Percentiles rank a stretch among this genome's conserved stretches.
These are phyloP conservation scores for Drosophila mulleri DNA, from an alignment of 2,888 invertebrate genomes.

Conservation along the genomic window DNA sequence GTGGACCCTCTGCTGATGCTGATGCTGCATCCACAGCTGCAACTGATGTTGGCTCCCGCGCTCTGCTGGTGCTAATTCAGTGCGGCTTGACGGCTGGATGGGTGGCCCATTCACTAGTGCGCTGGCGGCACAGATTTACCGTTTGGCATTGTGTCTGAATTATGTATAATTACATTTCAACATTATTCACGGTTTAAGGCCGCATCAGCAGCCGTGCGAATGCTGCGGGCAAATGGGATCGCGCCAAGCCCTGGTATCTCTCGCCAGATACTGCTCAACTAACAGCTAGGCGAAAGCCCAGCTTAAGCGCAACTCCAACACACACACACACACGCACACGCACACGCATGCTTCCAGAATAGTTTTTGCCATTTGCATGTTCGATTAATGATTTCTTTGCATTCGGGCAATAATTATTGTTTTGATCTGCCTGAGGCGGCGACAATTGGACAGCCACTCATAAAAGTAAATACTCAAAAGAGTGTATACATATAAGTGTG, in stretches of 20 bases:
- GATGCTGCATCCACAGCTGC: background rate
- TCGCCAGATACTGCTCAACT: too few relatives aligned
- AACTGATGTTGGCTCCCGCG: background rate
- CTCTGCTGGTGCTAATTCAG: slow-evolving; percentile 35
- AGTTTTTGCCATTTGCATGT: background rate
- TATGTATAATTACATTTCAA: slow-evolving; percentile 77
- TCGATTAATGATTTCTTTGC: slow-evolving; percentile 9
- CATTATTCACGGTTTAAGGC: slow-evolving; percentile 64
- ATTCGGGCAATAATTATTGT: slow-evolving; percentile 12
- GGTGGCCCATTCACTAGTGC: slow-evolving; percentile 58
- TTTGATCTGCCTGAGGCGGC: slow-evolving; percentile 19
- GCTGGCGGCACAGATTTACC: slow-evolving; percentile 50
- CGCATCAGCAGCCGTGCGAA: slow-evolving; percentile 33
- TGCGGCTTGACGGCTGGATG: slow-evolving; percentile 44
- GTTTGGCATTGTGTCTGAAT: slow-evolving; percentile 68
- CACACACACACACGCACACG: background rate
- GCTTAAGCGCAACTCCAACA: background rate
- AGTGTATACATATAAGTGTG: too few relatives aligned
- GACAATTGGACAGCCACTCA: slow-evolving; percentile 37
- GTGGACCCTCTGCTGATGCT: slow-evolving; percentile 19
- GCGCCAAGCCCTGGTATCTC: too few relatives aligned
- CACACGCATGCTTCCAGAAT: background rate
- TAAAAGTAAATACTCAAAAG: slow-evolving; percentile 54
- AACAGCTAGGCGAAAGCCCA: background rate
- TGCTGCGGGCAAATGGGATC: slow-evolving; percentile 18